Evolutionary conservation across 2,113 vertebrate species (phyloP), one percentile per base, ranked within the genome.

Genomic region (Synodontis membranacea): DNA sequence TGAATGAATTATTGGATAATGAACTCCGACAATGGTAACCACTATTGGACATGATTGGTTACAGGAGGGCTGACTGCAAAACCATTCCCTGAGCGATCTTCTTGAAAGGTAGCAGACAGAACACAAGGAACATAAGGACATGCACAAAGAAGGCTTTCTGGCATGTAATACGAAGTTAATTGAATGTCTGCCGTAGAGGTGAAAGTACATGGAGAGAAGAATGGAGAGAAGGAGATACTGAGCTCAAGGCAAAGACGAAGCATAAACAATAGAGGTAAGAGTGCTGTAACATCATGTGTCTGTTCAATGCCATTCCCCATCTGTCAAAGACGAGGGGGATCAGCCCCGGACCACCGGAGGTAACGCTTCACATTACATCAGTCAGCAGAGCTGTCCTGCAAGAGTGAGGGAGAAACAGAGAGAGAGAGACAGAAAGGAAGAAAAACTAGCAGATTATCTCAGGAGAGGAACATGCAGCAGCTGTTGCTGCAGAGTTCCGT

Each of bases 301-400:
- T 82, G 80, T 70, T 82, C 54, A 64, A 72, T 60, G 54, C n/a
- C 68, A 75, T 58, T 75, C n/a, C 23, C 54, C 64, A 75, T 82
- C 79, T 82, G 42, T 82, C 91, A 90, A 76, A 54, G 79, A 90
- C 87, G 89, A 91, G 1, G 6, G 14, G 42, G 42, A 64, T 21
- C 76, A 79, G 42, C 21, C 56, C 79, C 9, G 37, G 58, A 50
- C 80, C 46, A 58, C 48, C 50, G 34, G 31, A 39, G 50, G 42
- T 9, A 84, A 81, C 80, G 70, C 89, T 83, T 84, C 28, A 88
- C 88, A 91, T 76, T 17, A 76, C 88, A 92, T 93, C 90, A 79
- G 88, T 93, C 87, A 92, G 76, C 84, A 46, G 58, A 84, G 78
- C 86, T 82, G 76, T 82, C 88, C 83, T 89, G 78, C 34, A 75